Evolutionary conservation across 2,888 invertebrate genomes (phyloP).

Genomic region (Chouioia cunea): DNA sequence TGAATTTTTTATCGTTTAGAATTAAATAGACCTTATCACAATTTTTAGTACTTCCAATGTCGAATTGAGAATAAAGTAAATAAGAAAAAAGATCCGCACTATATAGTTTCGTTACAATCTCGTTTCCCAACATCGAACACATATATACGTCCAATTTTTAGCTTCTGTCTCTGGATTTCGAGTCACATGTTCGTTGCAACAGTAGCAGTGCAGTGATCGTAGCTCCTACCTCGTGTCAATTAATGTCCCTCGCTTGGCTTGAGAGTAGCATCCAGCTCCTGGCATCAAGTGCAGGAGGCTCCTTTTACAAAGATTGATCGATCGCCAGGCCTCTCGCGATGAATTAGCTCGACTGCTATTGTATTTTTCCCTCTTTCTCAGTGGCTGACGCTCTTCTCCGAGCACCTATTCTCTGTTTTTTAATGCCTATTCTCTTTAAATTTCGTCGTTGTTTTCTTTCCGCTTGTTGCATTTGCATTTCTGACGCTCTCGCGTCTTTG

Average conservation of each 20-base stretch:
- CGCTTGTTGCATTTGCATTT: conserved; percentile 24
- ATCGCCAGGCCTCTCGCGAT: conserved; percentile 60
- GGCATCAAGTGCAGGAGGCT: conserved; percentile 18
- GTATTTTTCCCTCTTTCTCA: conserved; percentile 55
- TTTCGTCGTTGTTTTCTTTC: conserved; percentile 10
- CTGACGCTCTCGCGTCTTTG: conserved; percentile 21
- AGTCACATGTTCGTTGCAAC: conserved; percentile 20
- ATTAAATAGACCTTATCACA: too few relatives aligned
- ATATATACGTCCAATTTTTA: conserved; percentile 17
- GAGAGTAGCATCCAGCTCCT: conserved; percentile 30
- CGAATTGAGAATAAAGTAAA: too few relatives aligned
- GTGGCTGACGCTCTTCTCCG: conserved; percentile 7
- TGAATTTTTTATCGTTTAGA: too few relatives aligned
- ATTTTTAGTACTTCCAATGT: too few relatives aligned
- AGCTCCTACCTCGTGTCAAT: conserved; percentile 61
- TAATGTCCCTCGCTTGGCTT: conserved; percentile 61
- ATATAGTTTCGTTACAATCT: too few relatives aligned
- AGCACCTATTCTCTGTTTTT: conserved; percentile 11
- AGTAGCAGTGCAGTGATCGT: conserved; percentile 26
- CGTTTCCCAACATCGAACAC: not conserved
- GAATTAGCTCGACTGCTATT: conserved; percentile 57
- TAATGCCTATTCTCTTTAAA: conserved; percentile 24
- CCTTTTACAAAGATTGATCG: conserved; percentile 62
- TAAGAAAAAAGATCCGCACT: too few relatives aligned
- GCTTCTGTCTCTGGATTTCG: conserved; percentile 35